Conservation (phyloP, 2,113 vertebrate species). For the Coturnix japonica region DNA sequence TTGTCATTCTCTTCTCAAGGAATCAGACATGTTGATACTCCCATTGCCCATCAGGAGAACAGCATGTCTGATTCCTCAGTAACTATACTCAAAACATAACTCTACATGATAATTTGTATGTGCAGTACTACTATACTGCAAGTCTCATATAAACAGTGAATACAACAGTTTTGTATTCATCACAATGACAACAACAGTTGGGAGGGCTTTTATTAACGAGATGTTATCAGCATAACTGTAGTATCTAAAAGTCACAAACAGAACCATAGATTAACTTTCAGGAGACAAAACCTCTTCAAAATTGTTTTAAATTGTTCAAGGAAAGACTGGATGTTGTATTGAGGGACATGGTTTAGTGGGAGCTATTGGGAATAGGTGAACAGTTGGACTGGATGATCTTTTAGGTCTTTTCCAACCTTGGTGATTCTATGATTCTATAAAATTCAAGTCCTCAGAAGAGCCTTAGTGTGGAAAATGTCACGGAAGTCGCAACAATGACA, state of each 20-base stretch:
- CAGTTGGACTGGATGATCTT: too few relatives aligned
- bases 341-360: too few relatives aligned
- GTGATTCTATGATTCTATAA: too few relatives aligned
- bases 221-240: not conserved
- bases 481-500: not conserved
- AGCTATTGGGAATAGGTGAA: too few relatives aligned
- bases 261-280: not conserved
- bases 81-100: not conserved
- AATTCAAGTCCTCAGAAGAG: not conserved
- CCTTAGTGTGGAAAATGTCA: not conserved
- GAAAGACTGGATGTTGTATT: too few relatives aligned
- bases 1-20: constrained; percentile 6
- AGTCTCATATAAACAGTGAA: not conserved
- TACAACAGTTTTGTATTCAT: not conserved
- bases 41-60: not conserved
- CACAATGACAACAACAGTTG: not conserved
- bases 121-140: not conserved
- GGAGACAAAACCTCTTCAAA: not conserved
- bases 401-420: too few relatives aligned
- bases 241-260: not conserved
- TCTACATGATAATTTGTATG: not conserved
- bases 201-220: not conserved
- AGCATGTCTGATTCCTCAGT: not conserved
- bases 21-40: not conserved
- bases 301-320: too few relatives aligned